A percentile compares a stretch with the other conserved stretches of the same genome.
These are phyloP conservation scores for Phlogophora meticulosa DNA, from an alignment of 2,888 invertebrate genomes.

Conservation along the genomic window DNA sequence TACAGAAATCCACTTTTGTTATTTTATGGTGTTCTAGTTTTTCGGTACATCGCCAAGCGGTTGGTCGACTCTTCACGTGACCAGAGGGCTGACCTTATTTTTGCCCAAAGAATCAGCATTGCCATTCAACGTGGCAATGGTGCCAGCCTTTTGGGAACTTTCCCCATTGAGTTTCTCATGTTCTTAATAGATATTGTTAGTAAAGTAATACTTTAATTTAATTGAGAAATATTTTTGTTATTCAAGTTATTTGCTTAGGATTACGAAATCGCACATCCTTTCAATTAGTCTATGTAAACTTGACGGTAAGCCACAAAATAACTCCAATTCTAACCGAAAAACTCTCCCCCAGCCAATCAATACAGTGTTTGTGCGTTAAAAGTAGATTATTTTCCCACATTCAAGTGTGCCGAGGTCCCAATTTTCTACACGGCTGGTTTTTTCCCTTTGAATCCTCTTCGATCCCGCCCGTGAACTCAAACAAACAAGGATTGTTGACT, in stretches of 20 bases:
- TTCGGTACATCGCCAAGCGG: no score
- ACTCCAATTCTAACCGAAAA: conserved; percentile 19
- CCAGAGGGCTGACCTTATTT: no score
- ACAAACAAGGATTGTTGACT: conserved; percentile 70
- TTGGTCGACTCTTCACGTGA: no score
- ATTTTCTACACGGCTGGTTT: conserved; percentile 66
- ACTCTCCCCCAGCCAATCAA: conserved; percentile 46
- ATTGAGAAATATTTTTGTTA: no score
- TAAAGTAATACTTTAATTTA: no score
- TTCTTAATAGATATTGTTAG: no score
- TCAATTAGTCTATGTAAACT: not conserved
- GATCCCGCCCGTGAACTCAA: conserved; percentile 59
- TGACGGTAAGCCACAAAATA: not conserved
- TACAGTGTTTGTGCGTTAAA: conserved; percentile 53
- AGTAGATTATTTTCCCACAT: conserved; percentile 63
- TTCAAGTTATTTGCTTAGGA: not conserved
- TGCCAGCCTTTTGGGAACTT: no score
- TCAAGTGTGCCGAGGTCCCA: conserved; percentile 53
- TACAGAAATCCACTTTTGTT: no score
- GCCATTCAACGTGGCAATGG: no score
- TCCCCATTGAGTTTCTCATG: no score
- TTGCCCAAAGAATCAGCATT: no score
- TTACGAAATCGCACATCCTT: not conserved
- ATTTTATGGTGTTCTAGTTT: no score
- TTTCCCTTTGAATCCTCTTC: conserved; percentile 59